Evolutionary conservation across 2,797 vertebrate species (phyloP).

Genomic region (Manis crassicaudata): DNA sequence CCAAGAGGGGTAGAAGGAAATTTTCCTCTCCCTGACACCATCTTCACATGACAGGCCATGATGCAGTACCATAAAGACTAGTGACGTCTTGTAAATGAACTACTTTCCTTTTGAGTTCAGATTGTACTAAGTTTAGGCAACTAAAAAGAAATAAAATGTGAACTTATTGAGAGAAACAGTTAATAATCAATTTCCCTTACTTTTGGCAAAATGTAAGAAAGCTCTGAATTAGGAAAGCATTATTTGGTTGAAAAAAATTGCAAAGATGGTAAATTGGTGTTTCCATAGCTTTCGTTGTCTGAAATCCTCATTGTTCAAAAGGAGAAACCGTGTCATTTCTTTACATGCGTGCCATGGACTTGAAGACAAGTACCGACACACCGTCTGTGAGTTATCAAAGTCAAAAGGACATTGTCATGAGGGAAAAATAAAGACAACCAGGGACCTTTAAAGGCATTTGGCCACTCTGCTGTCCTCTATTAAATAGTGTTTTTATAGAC

Average conservation of each 20-base stretch:
- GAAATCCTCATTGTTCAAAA: not conserved
- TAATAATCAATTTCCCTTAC: conserved; percentile 1
- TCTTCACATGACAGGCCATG: not conserved
- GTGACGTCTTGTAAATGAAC: conserved; percentile 2
- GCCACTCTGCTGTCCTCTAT: not conserved
- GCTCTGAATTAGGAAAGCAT: not conserved
- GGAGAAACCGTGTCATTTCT: not conserved
- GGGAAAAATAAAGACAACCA: not conserved
- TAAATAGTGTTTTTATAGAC: conserved; percentile 21
- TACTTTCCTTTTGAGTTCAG: not conserved
- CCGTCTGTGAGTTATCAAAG: conserved; percentile 17
- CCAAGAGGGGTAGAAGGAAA: not conserved
- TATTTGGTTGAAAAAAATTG: not conserved
- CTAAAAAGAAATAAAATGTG: conserved; percentile 23
- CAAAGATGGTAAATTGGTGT: not conserved
- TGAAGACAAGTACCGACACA: not conserved
- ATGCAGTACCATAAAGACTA: not conserved
- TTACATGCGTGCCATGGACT: not conserved
- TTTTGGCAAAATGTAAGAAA: conserved; percentile 39
- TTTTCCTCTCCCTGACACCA: not conserved
- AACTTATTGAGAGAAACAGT: not conserved
- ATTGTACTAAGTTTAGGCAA: not conserved
- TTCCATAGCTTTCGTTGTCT: not conserved
- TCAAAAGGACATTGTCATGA: not conserved
- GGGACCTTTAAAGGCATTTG: not conserved